Conservation (phyloP, 2,888 invertebrate species). For the Ormyrus nitidulus region DNA sequence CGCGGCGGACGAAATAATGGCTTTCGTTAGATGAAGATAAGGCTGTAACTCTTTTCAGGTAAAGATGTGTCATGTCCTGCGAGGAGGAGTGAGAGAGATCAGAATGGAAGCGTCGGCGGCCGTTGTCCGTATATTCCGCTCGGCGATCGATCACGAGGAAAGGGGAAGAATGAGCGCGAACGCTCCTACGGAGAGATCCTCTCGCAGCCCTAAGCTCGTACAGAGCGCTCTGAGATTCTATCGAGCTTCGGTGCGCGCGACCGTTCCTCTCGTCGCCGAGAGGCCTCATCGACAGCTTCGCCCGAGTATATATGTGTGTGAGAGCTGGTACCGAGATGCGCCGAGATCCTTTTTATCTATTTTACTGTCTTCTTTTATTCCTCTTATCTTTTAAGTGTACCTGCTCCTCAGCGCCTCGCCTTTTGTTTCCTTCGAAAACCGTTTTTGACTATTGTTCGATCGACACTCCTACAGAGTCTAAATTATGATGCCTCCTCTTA, state of each 20-base stretch:
- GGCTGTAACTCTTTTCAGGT: conserved; percentile 56
- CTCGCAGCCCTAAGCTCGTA: background rate
- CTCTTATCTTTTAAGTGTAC: background rate
- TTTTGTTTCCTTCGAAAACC: background rate
- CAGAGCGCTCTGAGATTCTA: conserved; percentile 40
- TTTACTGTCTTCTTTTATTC: conserved; percentile 22
- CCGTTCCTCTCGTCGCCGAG: conserved; percentile 39
- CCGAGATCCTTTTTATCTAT: conserved; percentile 34
- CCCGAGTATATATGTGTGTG: conserved; percentile 13
- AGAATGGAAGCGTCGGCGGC: conserved; percentile 46
- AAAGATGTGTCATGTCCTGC: conserved; percentile 55
- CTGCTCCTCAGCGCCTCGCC: conserved; percentile 1
- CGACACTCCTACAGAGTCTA: conserved; percentile 2
- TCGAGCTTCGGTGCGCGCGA: conserved; percentile 32
- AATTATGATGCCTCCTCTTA: background rate
- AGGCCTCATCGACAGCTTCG: conserved; percentile 37
- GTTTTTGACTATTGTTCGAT: background rate
- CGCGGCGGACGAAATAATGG: conserved; percentile 48
- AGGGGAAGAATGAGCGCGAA: background rate
- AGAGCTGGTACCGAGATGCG: too few relatives aligned
- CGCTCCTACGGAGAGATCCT: background rate
- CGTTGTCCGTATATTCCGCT: conserved; percentile 28
- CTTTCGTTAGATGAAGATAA: conserved; percentile 55
- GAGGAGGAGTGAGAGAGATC: conserved; percentile 1
- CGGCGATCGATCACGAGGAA: conserved; percentile 53